Conservation (phyloP, 2,113 vertebrate species). For the Panthera uncia region DNA sequence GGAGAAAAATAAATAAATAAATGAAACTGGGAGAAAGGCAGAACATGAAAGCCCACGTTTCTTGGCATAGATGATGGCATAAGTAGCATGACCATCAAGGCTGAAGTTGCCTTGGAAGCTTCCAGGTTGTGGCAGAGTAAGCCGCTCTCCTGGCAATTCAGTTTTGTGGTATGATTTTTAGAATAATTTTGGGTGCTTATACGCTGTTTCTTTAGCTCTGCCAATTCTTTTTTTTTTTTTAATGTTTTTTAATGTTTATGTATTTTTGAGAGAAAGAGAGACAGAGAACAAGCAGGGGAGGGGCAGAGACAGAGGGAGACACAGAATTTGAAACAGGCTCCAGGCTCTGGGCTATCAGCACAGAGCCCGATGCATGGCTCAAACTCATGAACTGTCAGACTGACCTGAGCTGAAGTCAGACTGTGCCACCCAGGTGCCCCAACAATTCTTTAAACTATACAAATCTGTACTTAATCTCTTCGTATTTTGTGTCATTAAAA, state of each 20-base stretch:
- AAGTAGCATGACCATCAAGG: neutral
- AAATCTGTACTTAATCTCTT: neutral
- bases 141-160: neutral
- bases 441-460: neutral
- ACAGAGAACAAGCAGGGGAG: too few relatives aligned
- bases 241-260: too few relatives aligned
- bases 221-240: neutral
- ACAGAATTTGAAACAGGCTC: too few relatives aligned
- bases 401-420: too few relatives aligned
- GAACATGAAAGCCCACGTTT: neutral
- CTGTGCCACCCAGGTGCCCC: too few relatives aligned
- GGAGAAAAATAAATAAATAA: neutral
- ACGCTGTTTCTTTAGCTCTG: neutral
- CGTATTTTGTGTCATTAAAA: neutral
- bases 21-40: neutral
- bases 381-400: too few relatives aligned
- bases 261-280: too few relatives aligned
- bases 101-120: neutral
- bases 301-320: too few relatives aligned
- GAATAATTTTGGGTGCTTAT: neutral
- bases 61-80: neutral
- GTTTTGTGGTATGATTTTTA: neutral
- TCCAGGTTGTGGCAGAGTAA: neutral
- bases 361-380: too few relatives aligned
- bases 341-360: too few relatives aligned